phyloP scores from a whole-genome alignment of 2,888 invertebrate genomes.

The Cephus spinipes region DNA sequence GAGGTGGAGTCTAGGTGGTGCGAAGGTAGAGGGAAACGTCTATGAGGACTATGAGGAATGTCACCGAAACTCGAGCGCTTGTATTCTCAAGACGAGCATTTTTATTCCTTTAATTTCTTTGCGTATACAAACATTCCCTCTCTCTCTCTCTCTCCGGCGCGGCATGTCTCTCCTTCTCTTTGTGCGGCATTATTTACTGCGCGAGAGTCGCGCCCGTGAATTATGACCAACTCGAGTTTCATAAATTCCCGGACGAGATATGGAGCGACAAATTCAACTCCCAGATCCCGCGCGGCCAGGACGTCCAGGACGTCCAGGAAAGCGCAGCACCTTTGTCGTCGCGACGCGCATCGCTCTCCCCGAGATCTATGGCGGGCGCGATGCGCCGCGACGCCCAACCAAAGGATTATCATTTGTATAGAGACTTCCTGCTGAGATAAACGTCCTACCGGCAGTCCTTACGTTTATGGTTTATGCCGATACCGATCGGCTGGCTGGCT shows the following conservation, averaged over 20 bases:
- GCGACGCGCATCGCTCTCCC: slow-evolving; percentile 24
- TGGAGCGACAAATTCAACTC: slow-evolving; percentile 60
- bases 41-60: not conserved
- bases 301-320: not conserved
- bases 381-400: slow-evolving; percentile 15
- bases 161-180: not conserved
- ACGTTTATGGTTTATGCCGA: not conserved
- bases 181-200: slow-evolving; percentile 1
- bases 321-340: slow-evolving; percentile 15
- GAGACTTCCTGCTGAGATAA: slow-evolving; percentile 48
- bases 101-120: not conserved
- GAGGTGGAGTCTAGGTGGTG: not conserved
- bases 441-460: slow-evolving; percentile 36
- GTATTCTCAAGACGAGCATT: not conserved
- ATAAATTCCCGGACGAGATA: slow-evolving; percentile 55
- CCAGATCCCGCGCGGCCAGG: slow-evolving; percentile 40
- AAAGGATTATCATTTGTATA: slow-evolving; percentile 43
- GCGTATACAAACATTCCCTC: not conserved
- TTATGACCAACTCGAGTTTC: slow-evolving; percentile 53
- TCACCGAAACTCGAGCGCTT: not conserved
- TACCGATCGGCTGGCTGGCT: not conserved
- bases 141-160: slow-evolving; percentile 2
- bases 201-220: slow-evolving; percentile 41
- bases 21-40: not conserved
- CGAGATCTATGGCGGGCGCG: slow-evolving; percentile 1